A percentile compares a stretch with the other conserved stretches of the same genome.
Conservation (phyloP, 2,888 invertebrate species). For the Amiota communis region DNA sequence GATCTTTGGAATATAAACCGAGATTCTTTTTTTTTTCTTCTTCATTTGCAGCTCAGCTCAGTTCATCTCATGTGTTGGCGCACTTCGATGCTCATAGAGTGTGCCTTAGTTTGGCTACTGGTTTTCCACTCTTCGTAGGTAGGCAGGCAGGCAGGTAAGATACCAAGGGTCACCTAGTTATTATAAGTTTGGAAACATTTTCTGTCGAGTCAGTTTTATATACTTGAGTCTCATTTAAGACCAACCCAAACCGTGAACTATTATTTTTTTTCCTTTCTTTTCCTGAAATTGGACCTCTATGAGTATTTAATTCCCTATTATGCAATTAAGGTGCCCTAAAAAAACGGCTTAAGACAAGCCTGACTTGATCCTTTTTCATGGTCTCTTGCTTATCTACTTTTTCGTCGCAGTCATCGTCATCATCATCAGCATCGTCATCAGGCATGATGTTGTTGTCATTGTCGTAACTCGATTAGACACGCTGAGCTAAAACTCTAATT, state of each 20-base stretch:
- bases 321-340: conserved; percentile 15
- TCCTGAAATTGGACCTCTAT: background rate
- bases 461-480: conserved; percentile 64
- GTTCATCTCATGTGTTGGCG: too few relatives aligned
- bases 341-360: conserved; percentile 33
- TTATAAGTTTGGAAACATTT: too few relatives aligned
- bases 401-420: conserved; percentile 8
- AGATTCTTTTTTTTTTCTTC: too few relatives aligned
- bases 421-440: too few relatives aligned
- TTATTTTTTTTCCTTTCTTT: too few relatives aligned
- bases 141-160: too few relatives aligned
- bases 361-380: conserved; percentile 55
- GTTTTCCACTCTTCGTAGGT: background rate
- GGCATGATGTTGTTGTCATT: conserved; percentile 35
- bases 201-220: too few relatives aligned
- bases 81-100: background rate
- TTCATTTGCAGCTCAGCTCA: too few relatives aligned
- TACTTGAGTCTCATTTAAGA: too few relatives aligned
- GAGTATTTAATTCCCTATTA: conserved; percentile 8
- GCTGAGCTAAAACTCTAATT: conserved; percentile 62
- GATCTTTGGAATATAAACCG: background rate
- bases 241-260: too few relatives aligned
- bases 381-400: conserved; percentile 35
- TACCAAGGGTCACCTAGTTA: too few relatives aligned
- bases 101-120: conserved; percentile 2